Evolutionary conservation across 2,797 vertebrate species (phyloP), one percentile per base, ranked within the genome.

Genomic region (Onychomys arenicola): DNA sequence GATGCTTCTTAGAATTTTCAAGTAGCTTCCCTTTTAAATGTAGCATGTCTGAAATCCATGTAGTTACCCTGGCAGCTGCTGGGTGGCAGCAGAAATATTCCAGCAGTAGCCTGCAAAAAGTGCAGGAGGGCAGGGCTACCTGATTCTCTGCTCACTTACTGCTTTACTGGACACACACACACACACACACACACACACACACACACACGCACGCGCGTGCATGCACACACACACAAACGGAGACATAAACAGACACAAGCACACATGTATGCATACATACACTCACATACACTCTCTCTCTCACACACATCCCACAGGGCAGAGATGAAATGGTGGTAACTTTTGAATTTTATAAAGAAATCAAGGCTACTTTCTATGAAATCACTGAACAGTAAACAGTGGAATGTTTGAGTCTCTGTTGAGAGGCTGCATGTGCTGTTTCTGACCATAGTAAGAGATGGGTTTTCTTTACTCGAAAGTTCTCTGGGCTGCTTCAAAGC

Each of bases 71-170:
- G 49, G 83, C 61, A 89, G 93, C 76, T 82, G 97, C 96, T 98
- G 96, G 94, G 97, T 95, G 96, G 96, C 97, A 96, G 97, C 90
- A 97, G 80, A 97, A 52, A 29, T 83, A 95, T 61, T 97, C 25
- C 23, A 59, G 86, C 61, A 29, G 65, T 81, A 52, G 29, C 63
- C 59, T 17, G 7, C 6, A 27, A 16, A 8, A 5, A 4, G 21
- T 40, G 34, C 19, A 61, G 84, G 34, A 85, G 10, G 69, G 11
- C 65, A 80, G 61, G 29, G 21, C 59, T n/a, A 32, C 7, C 19
- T 19, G 27, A 14, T 29, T 63, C 8, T 2, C n/a, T 17, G 17
- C 1, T 27, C 10, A n/a, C 25, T 87, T 32, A 55, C 29, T 93
- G 59, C 91, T 94, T 76, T 40, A 87, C 67, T 80, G 34, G 14